Conservation (phyloP, 2,113 vertebrate genomes). For the Euleptes europaea region DNA sequence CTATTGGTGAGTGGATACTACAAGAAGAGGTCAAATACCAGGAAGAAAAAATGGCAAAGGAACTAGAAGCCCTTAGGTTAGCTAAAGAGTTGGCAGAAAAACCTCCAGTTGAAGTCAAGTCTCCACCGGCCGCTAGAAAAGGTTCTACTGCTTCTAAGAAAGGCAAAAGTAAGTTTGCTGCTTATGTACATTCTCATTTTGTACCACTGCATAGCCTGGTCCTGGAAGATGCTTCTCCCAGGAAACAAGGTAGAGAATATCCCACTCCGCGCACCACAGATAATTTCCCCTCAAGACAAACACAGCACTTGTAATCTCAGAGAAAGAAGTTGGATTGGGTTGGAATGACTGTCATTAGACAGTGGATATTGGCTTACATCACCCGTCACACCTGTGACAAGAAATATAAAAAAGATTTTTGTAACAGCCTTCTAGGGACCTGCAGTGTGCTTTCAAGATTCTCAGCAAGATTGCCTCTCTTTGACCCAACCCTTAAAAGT, state of each 20-base stretch:
- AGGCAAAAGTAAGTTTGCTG: slow-evolving; percentile 49
- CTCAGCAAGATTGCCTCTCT: too few species aligned
- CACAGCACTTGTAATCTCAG: not conserved
- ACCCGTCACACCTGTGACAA: too few species aligned
- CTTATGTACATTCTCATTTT: not conserved
- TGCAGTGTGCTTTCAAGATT: too few species aligned
- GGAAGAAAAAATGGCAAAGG: slow-evolving; percentile 65
- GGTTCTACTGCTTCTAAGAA: slow-evolving; percentile 32
- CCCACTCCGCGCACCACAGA: not conserved
- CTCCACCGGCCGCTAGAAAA: slow-evolving; percentile 19
- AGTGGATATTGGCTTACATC: too few species aligned
- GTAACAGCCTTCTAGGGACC: too few species aligned
- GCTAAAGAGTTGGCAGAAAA: slow-evolving; percentile 29
- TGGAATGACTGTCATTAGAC: too few species aligned
- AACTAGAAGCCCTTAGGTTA: slow-evolving; percentile 40
- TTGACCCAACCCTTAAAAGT: too few species aligned
- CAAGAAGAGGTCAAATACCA: slow-evolving; percentile 82
- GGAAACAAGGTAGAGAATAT: not conserved
- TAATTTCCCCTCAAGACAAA: not conserved
- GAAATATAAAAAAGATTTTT: too few species aligned
- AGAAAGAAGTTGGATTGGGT: too few species aligned
- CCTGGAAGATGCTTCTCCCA: not conserved
- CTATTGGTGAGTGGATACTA: slow-evolving; percentile 81
- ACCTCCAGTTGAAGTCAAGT: slow-evolving; percentile 27
- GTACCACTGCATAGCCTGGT: too few species aligned